Base-by-base conservation (phyloP, 2,797 vertebrate genomes). In the Hydrocynus forskahlii region DNA sequence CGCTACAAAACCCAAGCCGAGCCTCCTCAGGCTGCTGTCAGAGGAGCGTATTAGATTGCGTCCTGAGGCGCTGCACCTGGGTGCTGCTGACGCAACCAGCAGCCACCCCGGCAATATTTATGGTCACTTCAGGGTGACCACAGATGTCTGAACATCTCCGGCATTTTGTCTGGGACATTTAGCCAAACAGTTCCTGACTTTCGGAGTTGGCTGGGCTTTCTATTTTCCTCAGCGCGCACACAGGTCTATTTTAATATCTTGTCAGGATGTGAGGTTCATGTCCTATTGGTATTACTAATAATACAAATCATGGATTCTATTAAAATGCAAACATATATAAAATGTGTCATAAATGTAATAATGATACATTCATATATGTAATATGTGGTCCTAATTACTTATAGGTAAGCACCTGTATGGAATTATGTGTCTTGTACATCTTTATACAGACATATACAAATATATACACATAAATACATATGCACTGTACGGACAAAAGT, bases 51-150 rank as follows among this genome's bases (percentile, higher is more conserved):
- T 78, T 76, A 81, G 79, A 82, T 81, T 79, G 77, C 75, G 72
- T 84, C 87, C 83, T 81, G 80, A 85, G 85, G 87, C 83, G 29
- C 25, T 84, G 85, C 85, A 88, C 87, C 87, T 88, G 87, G 85
- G 80, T 78, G 67, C 85, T 76, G 45, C 78, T 88, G 81, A 86
- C 57, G 73, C 85, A 81, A 85, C 79, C 73, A 60, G 55, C 79
- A 80, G 81, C 83, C 23, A 23, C 35, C 17, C 62, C 81, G 43
- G 79, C 81, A 85, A 85, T 82, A 86, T 88, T 85, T 88, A 88
- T 84, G 85, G 81, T 81, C 79, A 86, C 83, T 88, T 82, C 80
- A 81, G 80, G 83, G 85, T 86, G 83, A 88, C 81, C 83, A 78
- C 79, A 84, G 81, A 79, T 79, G 81, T 85, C 74, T 84, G 69